Percentiles rank a stretch among this genome's conserved stretches.
phyloP scores from a whole-genome alignment of 2,888 invertebrate genomes.

The Lucinisca nassula region DNA sequence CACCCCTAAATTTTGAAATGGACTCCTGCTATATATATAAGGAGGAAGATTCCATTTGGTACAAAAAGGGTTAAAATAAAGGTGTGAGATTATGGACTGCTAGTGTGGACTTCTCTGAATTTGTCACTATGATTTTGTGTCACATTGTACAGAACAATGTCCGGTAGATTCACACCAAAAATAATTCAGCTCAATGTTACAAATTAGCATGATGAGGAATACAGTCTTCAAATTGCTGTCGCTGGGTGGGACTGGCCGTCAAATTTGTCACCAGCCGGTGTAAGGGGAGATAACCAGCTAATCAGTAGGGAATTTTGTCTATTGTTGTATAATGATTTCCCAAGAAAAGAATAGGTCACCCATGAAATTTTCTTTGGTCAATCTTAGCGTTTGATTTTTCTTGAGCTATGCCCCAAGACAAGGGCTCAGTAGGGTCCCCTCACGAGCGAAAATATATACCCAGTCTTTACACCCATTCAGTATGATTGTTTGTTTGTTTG shows the following conservation, averaged over 20 bases:
- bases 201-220: not conserved
- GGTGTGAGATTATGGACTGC: not conserved
- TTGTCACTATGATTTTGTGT: no score
- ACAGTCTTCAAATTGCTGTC: not conserved
- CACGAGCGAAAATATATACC: no score
- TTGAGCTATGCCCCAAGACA: no score
- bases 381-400: not conserved
- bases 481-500: no score
- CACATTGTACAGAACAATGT: not conserved
- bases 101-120: no score
- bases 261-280: not conserved
- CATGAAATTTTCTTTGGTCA: conserved; percentile 9
- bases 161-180: not conserved
- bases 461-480: no score
- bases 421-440: no score
- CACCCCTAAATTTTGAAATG: no score
- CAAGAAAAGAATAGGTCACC: conserved; percentile 2
- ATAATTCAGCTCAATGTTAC: not conserved
- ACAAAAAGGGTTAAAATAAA: not conserved
- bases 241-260: not conserved
- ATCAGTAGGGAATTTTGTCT: not conserved
- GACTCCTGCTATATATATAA: no score
- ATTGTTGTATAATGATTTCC: conserved; percentile 19
- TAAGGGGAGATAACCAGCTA: conserved; percentile 11
- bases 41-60: no score